Evolutionary conservation across 2,888 invertebrate species (phyloP).

Genomic region (Scrobipalpa atriplicella): DNA sequence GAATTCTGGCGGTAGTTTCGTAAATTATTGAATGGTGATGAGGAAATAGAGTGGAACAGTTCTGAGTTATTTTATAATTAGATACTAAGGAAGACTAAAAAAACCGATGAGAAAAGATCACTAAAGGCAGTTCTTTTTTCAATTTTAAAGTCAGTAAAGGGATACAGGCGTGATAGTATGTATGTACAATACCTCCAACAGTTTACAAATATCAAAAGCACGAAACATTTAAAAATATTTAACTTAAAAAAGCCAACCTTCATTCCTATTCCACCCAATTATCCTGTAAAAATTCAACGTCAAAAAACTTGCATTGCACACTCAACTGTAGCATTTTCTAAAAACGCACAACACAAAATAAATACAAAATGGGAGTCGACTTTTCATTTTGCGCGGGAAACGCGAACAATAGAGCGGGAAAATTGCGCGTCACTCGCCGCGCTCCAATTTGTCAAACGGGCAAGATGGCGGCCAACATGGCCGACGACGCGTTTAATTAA

Average conservation of each 20-base stretch:
- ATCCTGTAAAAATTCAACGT: slow-evolving; percentile 50
- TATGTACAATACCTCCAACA: too few species aligned
- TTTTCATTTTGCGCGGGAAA: slow-evolving; percentile 80
- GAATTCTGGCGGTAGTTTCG: background rate
- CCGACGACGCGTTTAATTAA: slow-evolving; percentile 75
- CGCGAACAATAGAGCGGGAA: slow-evolving; percentile 81
- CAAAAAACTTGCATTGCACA: slow-evolving; percentile 52
- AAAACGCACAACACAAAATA: slow-evolving; percentile 61
- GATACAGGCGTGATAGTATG: too few species aligned
- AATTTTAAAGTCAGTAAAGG: too few species aligned
- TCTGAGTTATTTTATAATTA: background rate
- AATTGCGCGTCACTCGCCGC: slow-evolving; percentile 81
- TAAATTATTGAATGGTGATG: background rate
- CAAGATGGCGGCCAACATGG: slow-evolving; percentile 68
- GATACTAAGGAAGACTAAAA: too few species aligned
- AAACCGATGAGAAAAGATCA: too few species aligned
- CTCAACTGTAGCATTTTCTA: slow-evolving; percentile 59
- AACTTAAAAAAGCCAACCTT: background rate
- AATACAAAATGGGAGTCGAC: slow-evolving; percentile 68
- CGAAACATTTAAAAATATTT: background rate
- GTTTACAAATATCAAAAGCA: too few species aligned
- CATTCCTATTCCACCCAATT: slow-evolving; percentile 36
- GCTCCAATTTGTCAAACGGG: slow-evolving; percentile 82
- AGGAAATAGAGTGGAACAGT: background rate
- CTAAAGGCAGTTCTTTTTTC: too few species aligned